A percentile compares a stretch with the other conserved stretches of the same genome.
phyloP scores from a whole-genome alignment of 2,113 vertebrate genomes.

The Apistogramma diplotaenia region DNA sequence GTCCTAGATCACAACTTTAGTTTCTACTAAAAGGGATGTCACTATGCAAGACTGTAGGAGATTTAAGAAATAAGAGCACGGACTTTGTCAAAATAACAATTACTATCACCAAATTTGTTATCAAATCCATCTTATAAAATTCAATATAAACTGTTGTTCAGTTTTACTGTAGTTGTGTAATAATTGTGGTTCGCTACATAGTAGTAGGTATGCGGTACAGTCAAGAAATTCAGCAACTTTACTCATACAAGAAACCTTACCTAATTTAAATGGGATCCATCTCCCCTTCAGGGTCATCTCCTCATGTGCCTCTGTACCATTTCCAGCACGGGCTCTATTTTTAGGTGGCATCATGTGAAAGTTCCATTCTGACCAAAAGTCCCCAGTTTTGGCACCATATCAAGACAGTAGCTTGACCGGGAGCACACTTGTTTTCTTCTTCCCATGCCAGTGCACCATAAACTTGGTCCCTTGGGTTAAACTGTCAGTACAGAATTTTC shows the following conservation, averaged over 20 bases:
- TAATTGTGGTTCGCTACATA: neutral
- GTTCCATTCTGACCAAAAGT: neutral
- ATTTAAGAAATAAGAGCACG: conserved; percentile 13
- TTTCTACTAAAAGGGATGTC: conserved; percentile 75
- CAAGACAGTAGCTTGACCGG: no score
- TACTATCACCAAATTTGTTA: neutral
- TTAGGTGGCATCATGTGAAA: neutral
- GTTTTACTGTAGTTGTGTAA: neutral
- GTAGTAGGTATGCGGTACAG: neutral
- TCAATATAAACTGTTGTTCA: neutral
- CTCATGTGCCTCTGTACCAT: neutral
- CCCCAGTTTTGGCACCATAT: no score
- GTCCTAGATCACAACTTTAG: conserved; percentile 75
- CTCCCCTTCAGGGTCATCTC: neutral
- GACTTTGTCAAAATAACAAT: conserved; percentile 73
- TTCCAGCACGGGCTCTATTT: neutral
- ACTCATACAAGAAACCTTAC: no score
- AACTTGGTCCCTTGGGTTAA: no score
- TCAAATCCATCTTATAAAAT: neutral
- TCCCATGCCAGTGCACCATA: no score
- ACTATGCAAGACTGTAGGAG: conserved; percentile 13
- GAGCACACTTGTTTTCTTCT: no score
- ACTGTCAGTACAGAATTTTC: no score
- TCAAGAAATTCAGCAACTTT: neutral
- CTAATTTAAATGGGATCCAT: neutral